Evolutionary conservation across 2,797 vertebrate genomes (phyloP).

Genomic region (Phalloptychus januarius): DNA sequence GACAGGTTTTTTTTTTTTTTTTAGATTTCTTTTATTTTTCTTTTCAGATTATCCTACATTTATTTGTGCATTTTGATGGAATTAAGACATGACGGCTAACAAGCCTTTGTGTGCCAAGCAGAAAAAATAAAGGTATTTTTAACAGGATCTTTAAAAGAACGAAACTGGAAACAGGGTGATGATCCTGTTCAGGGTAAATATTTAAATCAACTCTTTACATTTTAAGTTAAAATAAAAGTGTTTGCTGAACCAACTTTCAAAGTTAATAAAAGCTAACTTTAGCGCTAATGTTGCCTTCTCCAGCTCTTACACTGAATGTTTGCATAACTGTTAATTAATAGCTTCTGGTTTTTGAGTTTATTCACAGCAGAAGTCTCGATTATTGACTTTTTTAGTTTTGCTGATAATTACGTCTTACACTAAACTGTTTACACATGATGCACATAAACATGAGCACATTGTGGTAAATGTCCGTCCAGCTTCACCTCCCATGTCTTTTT

Average conservation of each 20-base stretch:
- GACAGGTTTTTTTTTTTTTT: neutral
- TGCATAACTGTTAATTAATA: neutral
- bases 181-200: neutral
- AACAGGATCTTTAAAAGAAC: neutral
- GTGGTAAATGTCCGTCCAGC: constrained; percentile 31
- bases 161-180: neutral
- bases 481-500: constrained; percentile 50
- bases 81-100: neutral
- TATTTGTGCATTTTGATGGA: neutral
- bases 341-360: neutral
- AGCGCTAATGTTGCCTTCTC: neutral
- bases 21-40: neutral
- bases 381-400: neutral
- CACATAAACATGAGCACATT: constrained; percentile 21
- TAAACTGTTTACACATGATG: neutral
- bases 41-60: neutral
- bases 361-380: neutral
- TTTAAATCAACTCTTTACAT: neutral
- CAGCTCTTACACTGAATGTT: neutral
- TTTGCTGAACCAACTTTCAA: neutral
- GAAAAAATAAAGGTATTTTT: neutral
- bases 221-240: neutral
- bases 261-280: neutral
- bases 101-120: too few relatives aligned
- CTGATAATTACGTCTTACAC: too few relatives aligned